phyloP scores from a whole-genome alignment of 1,140 invertebrate species.

The Tenebrio molitor region DNA sequence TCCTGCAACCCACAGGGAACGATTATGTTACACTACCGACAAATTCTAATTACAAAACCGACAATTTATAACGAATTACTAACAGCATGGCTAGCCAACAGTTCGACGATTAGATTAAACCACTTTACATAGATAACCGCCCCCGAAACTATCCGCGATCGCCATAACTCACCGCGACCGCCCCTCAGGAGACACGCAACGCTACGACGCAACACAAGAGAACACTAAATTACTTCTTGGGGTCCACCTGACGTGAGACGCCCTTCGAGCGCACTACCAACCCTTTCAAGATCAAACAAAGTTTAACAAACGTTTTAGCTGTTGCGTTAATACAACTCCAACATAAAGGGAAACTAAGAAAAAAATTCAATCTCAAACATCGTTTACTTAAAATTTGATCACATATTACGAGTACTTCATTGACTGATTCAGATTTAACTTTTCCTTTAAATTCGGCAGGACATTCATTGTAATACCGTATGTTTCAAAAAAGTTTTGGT shows the following conservation, averaged over 20 bases:
- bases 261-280: not conserved
- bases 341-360: not conserved
- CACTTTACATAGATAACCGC: constrained; percentile 32
- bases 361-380: no score
- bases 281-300: not conserved
- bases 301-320: not conserved
- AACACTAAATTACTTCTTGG: constrained; percentile 22
- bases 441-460: no score
- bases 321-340: not conserved
- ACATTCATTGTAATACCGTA: no score
- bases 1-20: constrained; percentile 1
- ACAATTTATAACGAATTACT: constrained; percentile 28
- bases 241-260: constrained; percentile 4
- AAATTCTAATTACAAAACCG: constrained; percentile 4
- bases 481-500: no score
- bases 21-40: not conserved
- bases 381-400: no score
- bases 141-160: constrained; percentile 31
- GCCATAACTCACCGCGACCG: constrained; percentile 21
- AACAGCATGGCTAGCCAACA: constrained; percentile 1
- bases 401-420: no score
- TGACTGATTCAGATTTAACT: no score
- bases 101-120: constrained; percentile 22
- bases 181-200: constrained; percentile 24
- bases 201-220: constrained; percentile 17